Base-by-base conservation (phyloP, 2,797 vertebrate species). In the Notolabrus celidotus region DNA sequence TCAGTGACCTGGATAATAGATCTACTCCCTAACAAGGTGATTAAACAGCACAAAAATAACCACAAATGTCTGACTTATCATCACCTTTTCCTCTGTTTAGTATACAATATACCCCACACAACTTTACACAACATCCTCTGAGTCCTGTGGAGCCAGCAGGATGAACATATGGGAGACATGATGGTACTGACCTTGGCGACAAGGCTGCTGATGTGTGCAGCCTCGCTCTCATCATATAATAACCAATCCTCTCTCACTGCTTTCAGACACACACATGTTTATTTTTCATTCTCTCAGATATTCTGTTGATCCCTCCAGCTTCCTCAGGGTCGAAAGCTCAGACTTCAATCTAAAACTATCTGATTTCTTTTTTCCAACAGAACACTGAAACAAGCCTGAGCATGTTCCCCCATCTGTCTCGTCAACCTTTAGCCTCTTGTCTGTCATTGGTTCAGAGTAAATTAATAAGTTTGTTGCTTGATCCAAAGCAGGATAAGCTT, bases 201-300 rank as follows among this genome's bases (percentile, higher is more conserved):
- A 38, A 74, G 36, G 61, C 65, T 66, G 63, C 50, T 54, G 59
- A 84, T 68, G 52, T 49, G 3, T 1, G 27, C 36, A 25, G 56
- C 67, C 51, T 71, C 19, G 2, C 50, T 56, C 68, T 80, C 65
- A 72, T 80, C 15, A 7, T 56, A 59, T 67, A 47, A 77, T 68
- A 86, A 78, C 34, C n/a, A 77, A 86, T 87, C 82, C 72, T 60
- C 71, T 82, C 82, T 79, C 81, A 79, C 19, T 15, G 10, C 62
- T 55, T 36, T 67, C 63, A 67, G 31, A 63, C 55, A 49, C 75
- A 64, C 69, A 71, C 43, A 68, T 78, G 64, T 25, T 77, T 70
- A 60, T 84, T 87, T 73, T 42, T 73, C 52, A 62, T 68, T 57
- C 74, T 65, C 53, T 71, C 58, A 34, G 50, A 71, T 56, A 36